Conservation (phyloP, 2,888 invertebrate genomes). For the Sarcophaga variegata region DNA sequence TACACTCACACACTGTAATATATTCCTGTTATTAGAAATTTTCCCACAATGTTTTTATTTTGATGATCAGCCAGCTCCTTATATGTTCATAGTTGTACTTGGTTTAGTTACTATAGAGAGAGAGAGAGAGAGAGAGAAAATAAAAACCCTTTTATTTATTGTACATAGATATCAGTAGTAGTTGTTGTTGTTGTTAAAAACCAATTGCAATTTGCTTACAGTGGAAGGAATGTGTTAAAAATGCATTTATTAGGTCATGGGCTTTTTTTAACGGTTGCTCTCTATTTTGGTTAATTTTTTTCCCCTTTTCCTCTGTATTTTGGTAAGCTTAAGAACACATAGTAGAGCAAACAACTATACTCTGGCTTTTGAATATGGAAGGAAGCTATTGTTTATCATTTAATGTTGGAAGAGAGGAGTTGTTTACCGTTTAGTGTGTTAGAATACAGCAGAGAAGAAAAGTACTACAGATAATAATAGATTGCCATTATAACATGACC, state of each 20-base stretch:
- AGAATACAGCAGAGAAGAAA: too few species aligned
- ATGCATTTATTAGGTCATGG: conserved; percentile 78
- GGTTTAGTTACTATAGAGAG: neutral
- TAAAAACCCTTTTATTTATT: too few species aligned
- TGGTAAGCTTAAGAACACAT: neutral
- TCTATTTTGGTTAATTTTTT: neutral
- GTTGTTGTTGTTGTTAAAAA: too few species aligned
- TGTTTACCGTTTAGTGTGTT: too few species aligned
- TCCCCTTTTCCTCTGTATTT: neutral
- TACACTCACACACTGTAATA: neutral
- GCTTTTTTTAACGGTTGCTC: neutral
- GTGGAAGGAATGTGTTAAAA: conserved; percentile 69
- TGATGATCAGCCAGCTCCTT: neutral
- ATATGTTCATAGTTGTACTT: neutral
- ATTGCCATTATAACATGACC: too few species aligned
- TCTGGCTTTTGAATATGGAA: too few species aligned
- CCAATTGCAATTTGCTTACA: neutral
- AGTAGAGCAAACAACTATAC: too few species aligned
- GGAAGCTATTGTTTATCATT: too few species aligned
- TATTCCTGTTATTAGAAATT: conserved; percentile 3
- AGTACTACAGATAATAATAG: too few species aligned
- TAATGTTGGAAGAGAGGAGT: too few species aligned
- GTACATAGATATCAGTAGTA: neutral
- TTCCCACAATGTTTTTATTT: conserved; percentile 56
- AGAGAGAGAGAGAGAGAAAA: too few species aligned